phyloP scores from a whole-genome alignment of 2,113 vertebrate species.

The Aplodontia rufa region DNA sequence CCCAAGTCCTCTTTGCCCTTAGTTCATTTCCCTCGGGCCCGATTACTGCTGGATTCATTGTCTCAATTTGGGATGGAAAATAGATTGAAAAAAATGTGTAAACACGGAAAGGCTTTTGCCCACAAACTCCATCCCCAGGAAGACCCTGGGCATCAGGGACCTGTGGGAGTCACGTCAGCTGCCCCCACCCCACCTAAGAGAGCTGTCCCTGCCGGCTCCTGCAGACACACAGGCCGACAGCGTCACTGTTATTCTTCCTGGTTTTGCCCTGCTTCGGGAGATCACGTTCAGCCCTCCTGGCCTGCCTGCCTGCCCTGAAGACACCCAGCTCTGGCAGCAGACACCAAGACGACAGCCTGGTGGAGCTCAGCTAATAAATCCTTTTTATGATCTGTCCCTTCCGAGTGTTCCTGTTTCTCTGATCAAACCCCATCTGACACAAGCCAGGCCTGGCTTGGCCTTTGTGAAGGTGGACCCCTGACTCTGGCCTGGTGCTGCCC shows the following conservation, averaged over 20 bases:
- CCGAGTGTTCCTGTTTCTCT: not conserved
- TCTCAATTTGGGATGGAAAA: not conserved
- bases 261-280: not conserved
- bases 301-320: not conserved
- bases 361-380: not conserved
- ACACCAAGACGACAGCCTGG: not conserved
- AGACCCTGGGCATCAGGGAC: not conserved
- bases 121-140: not conserved
- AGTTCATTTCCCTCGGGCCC: not conserved
- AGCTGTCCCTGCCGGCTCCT: too few relatives aligned
- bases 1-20: not conserved
- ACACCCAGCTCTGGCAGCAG: too few relatives aligned
- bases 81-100: not conserved
- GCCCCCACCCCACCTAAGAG: too few relatives aligned
- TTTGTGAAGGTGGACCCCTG: not conserved
- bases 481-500: fast-evolving
- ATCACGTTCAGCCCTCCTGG: too few relatives aligned
- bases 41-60: too few relatives aligned
- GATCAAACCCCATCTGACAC: not conserved
- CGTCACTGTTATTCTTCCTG: fast-evolving
- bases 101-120: not conserved
- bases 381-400: not conserved
- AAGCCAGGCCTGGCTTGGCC: not conserved
- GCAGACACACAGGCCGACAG: fast-evolving
- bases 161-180: not conserved